Base-by-base conservation (phyloP, 2,888 invertebrate genomes). In the Xylocampa areola region DNA sequence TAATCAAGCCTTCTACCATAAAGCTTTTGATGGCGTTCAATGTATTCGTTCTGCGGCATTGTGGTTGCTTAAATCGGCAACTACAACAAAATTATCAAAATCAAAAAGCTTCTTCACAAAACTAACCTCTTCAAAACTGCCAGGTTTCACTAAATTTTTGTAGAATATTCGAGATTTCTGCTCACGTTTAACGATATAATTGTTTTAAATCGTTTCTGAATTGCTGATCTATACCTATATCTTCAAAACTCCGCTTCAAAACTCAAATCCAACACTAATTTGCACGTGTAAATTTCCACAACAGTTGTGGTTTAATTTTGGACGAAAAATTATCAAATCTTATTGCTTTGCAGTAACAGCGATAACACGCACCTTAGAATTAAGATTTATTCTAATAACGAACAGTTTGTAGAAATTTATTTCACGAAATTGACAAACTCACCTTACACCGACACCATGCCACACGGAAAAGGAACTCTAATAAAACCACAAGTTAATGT, bases 1-100 rank as follows among this genome's bases (percentile, higher is more conserved):
- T 99, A 98, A 94, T 99, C 99, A 64, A 99, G 96, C 65, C 99
- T 96, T 79, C 98, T 96, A 84, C 99, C 99, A 94, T 98, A 97
- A 29, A 99, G 96, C 91, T 99, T 99, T 85, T 97, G 97, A 90
- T 99, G 98, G 68, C 99, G 96, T 82, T 99, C 99, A 94, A 99
- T 99, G 90, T 99, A 98, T 94, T 99, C 99, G 96, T 99, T 99
- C 95, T 99, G 99, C 86, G 99, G 99, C 99, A 98, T 98, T 90
- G 86, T 95, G 92, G 91, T 89, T 92, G 92, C 89, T 93, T 89
- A 87, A n/a, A 81, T 86, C 94, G 91, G 91, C 91, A 90, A 93
- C 92, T 94, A 94, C 90, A 93, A 94, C 93, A 94, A 94, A 92
- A 92, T 85, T 79, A 80, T 80, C 71, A 84, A 77, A 80, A 80